Conservation (phyloP, 2,888 invertebrate genomes). For the Auanema sp. region DNA sequence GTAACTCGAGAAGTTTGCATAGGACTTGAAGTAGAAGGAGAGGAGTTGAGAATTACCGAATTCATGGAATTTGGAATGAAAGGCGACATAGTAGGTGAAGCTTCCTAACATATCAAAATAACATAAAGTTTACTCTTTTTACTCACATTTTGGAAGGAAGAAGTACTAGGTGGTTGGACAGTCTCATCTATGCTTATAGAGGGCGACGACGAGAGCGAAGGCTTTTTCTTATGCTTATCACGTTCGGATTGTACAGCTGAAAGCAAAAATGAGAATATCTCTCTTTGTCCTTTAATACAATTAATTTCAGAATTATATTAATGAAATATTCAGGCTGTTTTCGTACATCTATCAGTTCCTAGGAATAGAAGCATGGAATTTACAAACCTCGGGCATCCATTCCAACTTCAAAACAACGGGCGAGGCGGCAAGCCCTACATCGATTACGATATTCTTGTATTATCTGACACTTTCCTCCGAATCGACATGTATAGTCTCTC, state of each 20-base stretch:
- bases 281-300: neutral
- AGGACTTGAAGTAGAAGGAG: neutral
- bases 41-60: neutral
- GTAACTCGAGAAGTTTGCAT: conserved; percentile 1
- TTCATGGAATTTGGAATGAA: neutral
- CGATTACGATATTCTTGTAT: conserved; percentile 54
- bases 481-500: conserved; percentile 49
- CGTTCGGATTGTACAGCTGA: conserved; percentile 51
- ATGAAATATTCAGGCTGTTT: neutral
- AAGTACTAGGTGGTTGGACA: conserved; percentile 12
- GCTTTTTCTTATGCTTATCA: conserved; percentile 54
- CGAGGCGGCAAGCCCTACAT: conserved; percentile 46
- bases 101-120: too few relatives aligned
- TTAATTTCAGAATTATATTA: neutral
- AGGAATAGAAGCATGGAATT: neutral
- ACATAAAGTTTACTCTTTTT: too few relatives aligned
- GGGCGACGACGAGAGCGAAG: conserved; percentile 14
- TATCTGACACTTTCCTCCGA: conserved; percentile 52
- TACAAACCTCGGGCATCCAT: conserved; percentile 48
- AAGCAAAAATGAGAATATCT: conserved; percentile 7
- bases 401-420: conserved; percentile 50
- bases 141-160: conserved; percentile 5
- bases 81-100: too few relatives aligned
- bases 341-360: neutral
- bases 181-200: conserved; percentile 21